Evolutionary conservation across 2,888 invertebrate species (phyloP).

Genomic region (Horisme vitalbata): DNA sequence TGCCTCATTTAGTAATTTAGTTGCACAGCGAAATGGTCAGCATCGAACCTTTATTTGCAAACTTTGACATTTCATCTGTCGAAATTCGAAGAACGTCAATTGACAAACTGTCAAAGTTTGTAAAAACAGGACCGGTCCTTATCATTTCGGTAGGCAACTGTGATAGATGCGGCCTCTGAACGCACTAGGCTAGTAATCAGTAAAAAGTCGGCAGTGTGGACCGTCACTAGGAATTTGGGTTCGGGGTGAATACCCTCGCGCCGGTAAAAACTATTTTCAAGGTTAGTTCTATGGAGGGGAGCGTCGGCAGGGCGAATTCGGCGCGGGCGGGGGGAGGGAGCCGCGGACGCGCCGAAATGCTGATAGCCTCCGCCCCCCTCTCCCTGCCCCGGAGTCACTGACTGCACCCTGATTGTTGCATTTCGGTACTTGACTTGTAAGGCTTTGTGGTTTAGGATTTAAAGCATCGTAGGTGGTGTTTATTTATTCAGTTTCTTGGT

Average conservation of each 20-base stretch:
- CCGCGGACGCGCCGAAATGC: constrained; percentile 79
- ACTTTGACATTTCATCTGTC: too few species aligned
- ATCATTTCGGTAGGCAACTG: too few species aligned
- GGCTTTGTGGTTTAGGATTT: constrained; percentile 11
- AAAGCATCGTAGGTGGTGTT: too few species aligned
- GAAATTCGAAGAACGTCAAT: too few species aligned
- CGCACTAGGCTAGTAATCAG: too few species aligned
- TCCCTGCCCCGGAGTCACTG: constrained; percentile 37
- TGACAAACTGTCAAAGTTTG: too few species aligned
- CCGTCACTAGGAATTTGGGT: constrained; percentile 75
- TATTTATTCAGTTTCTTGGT: too few species aligned
- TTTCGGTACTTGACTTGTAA: constrained; percentile 29
- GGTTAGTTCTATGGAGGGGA: constrained; percentile 79
- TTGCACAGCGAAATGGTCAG: too few species aligned
- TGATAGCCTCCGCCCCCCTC: constrained; percentile 64
- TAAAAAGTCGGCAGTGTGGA: constrained; percentile 59
- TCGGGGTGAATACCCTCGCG: constrained; percentile 82
- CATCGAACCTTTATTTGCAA: too few species aligned
- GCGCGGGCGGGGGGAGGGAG: constrained; percentile 49
- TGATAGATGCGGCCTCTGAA: too few species aligned
- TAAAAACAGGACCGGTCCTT: too few species aligned
- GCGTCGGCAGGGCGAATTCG: constrained; percentile 76
- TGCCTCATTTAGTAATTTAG: too few species aligned
- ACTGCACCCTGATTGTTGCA: constrained; percentile 51
- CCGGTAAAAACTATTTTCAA: constrained; percentile 83